A percentile compares a stretch with the other conserved stretches of the same genome.
Conservation (phyloP, 2,888 invertebrate species). For the Phyllotreta cruciferae region DNA sequence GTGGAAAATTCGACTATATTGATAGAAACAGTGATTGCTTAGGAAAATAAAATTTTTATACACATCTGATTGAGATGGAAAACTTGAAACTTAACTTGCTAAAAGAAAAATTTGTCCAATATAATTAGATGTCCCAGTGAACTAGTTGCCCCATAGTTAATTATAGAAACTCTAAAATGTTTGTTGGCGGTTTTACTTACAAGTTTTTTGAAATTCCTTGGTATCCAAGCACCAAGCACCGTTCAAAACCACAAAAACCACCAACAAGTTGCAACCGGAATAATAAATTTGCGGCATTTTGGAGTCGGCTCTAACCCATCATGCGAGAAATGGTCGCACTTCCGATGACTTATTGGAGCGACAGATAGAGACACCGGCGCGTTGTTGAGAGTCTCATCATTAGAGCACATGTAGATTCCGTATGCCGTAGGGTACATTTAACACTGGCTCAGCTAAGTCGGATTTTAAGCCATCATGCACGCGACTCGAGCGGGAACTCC, state of each 20-base stretch:
- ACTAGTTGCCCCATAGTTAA: no score
- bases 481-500: conserved; percentile 41
- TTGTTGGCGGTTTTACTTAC: conserved; percentile 44
- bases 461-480: conserved; percentile 24
- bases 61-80: no score
- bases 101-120: no score
- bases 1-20: no score
- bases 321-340: conserved; percentile 12
- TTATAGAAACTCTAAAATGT: neutral
- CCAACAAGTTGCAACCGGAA: conserved; percentile 26
- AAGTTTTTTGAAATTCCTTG: conserved; percentile 51
- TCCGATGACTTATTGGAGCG: neutral
- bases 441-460: conserved; percentile 40
- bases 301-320: conserved; percentile 36
- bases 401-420: conserved; percentile 39
- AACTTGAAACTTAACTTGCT: no score
- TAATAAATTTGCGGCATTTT: conserved; percentile 38
- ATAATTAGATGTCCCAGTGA: no score
- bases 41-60: no score
- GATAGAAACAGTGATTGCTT: no score
- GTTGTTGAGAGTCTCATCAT: conserved; percentile 36
- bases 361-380: conserved; percentile 8
- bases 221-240: conserved; percentile 44
- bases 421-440: conserved; percentile 42
- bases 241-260: conserved; percentile 36